These are phyloP conservation scores for Siderastrea radians DNA, from an alignment of 92 coral and sea anemone species.

Conservation along the genomic window DNA sequence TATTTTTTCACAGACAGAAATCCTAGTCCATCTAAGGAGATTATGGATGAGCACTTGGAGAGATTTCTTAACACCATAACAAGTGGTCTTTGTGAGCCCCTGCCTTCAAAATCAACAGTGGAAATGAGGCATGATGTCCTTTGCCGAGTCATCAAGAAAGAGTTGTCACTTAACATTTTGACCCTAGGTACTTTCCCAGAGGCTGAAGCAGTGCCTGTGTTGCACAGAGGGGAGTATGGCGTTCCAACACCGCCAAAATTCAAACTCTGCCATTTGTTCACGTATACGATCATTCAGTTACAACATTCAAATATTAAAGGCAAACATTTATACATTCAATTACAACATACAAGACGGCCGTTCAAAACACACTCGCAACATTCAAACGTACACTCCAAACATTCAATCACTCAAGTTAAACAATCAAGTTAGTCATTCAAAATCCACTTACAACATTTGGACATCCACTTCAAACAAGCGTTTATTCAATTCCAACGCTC, in stretches of 20 bases:
- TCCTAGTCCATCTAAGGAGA: not conserved
- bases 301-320: too few species aligned
- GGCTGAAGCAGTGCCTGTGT: not conserved
- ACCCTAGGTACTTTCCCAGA: constrained; percentile 8
- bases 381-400: too few species aligned
- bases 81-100: not conserved
- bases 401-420: not conserved
- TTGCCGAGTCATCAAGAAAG: not conserved
- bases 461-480: constrained; percentile 11
- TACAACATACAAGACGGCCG: too few species aligned
- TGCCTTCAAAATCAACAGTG: not conserved
- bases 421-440: constrained; percentile 1
- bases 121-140: constrained; percentile 25
- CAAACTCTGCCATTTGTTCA: too few species aligned
- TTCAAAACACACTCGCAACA: too few species aligned
- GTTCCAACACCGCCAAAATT: too few species aligned
- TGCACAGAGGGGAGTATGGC: constrained; percentile 8
- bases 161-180: not conserved
- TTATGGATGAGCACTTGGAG: constrained; percentile 5
- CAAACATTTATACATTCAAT: too few species aligned
- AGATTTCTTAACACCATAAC: not conserved
- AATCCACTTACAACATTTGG: constrained; percentile 7
- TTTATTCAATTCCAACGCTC: not conserved
- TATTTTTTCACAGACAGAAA: constrained; percentile 3
- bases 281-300: too few species aligned